Conservation (phyloP, 2,797 vertebrate genomes). For the Danio kyathit region DNA sequence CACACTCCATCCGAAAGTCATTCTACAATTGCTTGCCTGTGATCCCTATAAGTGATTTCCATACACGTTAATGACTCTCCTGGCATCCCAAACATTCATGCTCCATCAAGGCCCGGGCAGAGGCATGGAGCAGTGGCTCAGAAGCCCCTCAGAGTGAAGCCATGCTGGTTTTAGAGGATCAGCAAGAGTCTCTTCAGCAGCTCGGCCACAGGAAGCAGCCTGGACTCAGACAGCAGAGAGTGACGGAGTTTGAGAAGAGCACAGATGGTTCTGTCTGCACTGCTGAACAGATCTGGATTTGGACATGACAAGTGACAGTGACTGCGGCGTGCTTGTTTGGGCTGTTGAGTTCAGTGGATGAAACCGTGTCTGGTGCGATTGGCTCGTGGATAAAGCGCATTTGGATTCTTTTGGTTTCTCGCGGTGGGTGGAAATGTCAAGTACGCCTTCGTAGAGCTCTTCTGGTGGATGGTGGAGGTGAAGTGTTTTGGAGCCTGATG, state of each 20-base stretch:
- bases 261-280: slow-evolving; percentile 53
- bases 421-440: slow-evolving; percentile 5
- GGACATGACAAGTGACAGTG: slow-evolving; percentile 60
- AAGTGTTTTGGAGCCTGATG: slow-evolving; percentile 46
- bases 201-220: slow-evolving; percentile 53
- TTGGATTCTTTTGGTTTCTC: slow-evolving; percentile 30
- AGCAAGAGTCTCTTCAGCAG: slow-evolving; percentile 55
- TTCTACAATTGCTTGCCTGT: slow-evolving; percentile 8
- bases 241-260: slow-evolving; percentile 57
- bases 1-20: background rate
- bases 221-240: slow-evolving; percentile 46
- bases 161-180: slow-evolving; percentile 55
- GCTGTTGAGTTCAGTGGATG: slow-evolving; percentile 35
- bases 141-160: slow-evolving; percentile 52
- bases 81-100: slow-evolving; percentile 40
- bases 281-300: slow-evolving; percentile 55
- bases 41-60: slow-evolving; percentile 16
- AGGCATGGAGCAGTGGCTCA: slow-evolving; percentile 16
- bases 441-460: background rate
- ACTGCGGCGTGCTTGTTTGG: slow-evolving; percentile 33
- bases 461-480: slow-evolving; percentile 13
- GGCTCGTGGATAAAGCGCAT: slow-evolving; percentile 31
- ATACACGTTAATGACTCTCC: slow-evolving; percentile 34
- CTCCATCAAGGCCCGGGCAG: slow-evolving; percentile 56
- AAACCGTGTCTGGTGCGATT: slow-evolving; percentile 20